Evolutionary conservation across 2,113 vertebrate genomes (phyloP).

Genomic region (Furnarius figulus): DNA sequence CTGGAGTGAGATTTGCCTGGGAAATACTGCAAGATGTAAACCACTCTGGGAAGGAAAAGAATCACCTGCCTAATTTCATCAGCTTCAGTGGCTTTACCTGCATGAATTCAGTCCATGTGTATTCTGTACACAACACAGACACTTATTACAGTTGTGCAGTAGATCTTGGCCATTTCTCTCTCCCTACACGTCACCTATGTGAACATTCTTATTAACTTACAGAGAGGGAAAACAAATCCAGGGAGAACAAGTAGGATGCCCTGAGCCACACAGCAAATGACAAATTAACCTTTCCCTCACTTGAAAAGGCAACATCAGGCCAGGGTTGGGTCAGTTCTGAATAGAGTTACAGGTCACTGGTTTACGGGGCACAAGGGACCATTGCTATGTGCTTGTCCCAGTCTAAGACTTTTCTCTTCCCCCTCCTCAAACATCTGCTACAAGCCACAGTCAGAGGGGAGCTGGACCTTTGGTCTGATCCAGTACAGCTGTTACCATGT

Average conservation of each 20-base stretch:
- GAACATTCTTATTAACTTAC: neutral
- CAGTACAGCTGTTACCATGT: neutral
- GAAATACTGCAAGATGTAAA: neutral
- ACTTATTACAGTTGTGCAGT: rapidly evolving
- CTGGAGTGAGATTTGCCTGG: neutral
- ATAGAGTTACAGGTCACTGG: neutral
- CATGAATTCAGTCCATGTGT: rapidly evolving
- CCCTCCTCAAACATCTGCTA: neutral
- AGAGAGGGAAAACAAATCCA: neutral
- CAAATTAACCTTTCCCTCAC: neutral
- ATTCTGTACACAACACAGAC: neutral
- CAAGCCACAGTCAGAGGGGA: neutral
- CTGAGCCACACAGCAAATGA: neutral
- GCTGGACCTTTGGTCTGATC: neutral
- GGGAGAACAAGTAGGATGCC: neutral
- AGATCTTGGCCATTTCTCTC: neutral
- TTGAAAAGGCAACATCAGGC: neutral
- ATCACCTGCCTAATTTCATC: neutral
- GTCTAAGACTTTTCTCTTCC: neutral
- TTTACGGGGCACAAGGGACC: neutral
- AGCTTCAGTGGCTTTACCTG: neutral
- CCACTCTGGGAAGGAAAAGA: neutral
- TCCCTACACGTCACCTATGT: neutral
- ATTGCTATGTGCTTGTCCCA: neutral
- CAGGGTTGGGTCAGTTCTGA: neutral